These are phyloP conservation scores for Hypercompe scribonia DNA, from an alignment of 2,888 invertebrate species.

Conservation along the genomic window DNA sequence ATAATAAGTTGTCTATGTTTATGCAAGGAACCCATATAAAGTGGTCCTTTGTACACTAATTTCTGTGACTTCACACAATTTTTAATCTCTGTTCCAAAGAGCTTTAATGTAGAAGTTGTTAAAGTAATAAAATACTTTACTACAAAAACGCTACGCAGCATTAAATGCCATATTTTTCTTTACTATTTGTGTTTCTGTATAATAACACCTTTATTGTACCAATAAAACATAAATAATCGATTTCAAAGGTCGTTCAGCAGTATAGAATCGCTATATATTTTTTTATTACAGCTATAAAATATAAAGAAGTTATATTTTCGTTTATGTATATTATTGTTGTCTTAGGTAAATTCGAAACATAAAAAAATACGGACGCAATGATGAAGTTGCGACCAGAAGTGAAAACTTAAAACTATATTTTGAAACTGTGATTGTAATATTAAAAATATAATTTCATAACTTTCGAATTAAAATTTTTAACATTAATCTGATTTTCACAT, in stretches of 20 bases:
- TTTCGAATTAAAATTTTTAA: too few species aligned
- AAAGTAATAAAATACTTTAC: not conserved
- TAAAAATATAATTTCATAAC: too few species aligned
- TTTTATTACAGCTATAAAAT: slow-evolving; percentile 65
- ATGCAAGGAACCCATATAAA: too few species aligned
- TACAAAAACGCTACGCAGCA: not conserved
- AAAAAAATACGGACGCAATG: too few species aligned
- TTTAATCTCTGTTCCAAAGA: too few species aligned
- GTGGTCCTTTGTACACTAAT: not conserved
- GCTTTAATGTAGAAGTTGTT: not conserved
- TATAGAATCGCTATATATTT: slow-evolving; percentile 54
- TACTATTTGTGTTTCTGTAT: slow-evolving; percentile 13
- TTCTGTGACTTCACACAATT: too few species aligned
- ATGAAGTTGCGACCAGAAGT: too few species aligned
- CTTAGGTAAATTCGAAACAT: not conserved
- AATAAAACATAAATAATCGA: slow-evolving; percentile 57
- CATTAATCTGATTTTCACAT: too few species aligned
- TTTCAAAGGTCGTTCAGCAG: slow-evolving; percentile 51
- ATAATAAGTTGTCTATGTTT: too few species aligned
- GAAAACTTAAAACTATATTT: too few species aligned
- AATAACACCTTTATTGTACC: slow-evolving; percentile 38
- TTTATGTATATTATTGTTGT: slow-evolving; percentile 12
- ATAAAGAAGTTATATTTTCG: slow-evolving; percentile 14
- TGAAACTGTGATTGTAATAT: too few species aligned
- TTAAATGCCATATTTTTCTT: not conserved